Evolutionary conservation across 1,140 invertebrate genomes (phyloP).

Genomic region (Maniola jurtina): DNA sequence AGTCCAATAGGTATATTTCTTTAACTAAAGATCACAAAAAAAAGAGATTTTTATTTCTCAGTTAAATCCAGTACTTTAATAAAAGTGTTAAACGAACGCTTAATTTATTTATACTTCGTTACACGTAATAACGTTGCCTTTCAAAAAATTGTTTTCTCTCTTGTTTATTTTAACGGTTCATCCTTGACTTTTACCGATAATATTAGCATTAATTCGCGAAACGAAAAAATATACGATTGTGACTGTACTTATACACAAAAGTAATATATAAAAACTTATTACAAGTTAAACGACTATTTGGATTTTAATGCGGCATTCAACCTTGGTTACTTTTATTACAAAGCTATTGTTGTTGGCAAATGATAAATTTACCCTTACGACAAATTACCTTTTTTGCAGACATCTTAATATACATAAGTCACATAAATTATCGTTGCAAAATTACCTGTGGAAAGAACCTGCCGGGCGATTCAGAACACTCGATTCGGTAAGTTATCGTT

Average conservation of each 20-base stretch:
- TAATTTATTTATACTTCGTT: conserved; percentile 6
- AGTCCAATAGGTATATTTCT: too few species aligned
- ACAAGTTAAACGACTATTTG: conserved; percentile 39
- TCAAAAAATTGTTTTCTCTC: background rate
- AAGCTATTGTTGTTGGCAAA: conserved; percentile 23
- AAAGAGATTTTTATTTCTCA: too few species aligned
- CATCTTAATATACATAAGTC: conserved; percentile 1
- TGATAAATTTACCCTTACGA: conserved; percentile 19
- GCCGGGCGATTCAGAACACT: too few species aligned
- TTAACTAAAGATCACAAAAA: too few species aligned
- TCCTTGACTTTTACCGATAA: conserved; percentile 45
- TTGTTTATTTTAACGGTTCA: conserved; percentile 41
- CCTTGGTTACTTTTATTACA: conserved; percentile 40
- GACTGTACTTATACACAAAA: conserved; percentile 43
- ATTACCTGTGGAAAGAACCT: background rate
- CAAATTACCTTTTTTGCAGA: conserved; percentile 14
- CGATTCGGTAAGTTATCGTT: too few species aligned
- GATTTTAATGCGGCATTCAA: conserved; percentile 31
- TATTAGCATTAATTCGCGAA: conserved; percentile 53
- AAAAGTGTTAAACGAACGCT: background rate
- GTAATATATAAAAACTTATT: conserved; percentile 32
- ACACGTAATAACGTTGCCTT: background rate
- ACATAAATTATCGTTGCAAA: conserved; percentile 1
- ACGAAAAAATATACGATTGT: conserved; percentile 37
- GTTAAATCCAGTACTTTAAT: background rate